Conservation (phyloP, 2,797 vertebrate species). For the Varecia variegata region DNA sequence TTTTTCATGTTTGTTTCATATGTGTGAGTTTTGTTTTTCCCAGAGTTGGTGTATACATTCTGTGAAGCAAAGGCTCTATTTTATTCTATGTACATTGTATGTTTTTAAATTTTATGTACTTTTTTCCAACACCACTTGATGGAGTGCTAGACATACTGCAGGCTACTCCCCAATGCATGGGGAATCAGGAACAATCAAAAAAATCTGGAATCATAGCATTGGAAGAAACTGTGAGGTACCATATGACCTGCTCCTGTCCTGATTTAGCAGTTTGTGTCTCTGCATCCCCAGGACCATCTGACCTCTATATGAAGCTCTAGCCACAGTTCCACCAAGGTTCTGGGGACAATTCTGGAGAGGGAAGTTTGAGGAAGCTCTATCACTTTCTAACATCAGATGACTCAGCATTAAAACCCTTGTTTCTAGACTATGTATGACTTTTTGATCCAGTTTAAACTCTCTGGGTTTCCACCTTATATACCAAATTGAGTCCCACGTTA, state of each 20-base stretch:
- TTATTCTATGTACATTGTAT: neutral
- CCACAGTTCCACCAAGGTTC: neutral
- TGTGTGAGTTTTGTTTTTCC: neutral
- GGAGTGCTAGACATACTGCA: neutral
- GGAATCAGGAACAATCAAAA: neutral
- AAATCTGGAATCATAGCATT: neutral
- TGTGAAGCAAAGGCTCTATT: neutral
- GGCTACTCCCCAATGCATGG: neutral
- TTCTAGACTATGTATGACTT: neutral
- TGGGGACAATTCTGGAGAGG: neutral
- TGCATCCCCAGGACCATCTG: neutral
- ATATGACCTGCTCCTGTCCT: neutral
- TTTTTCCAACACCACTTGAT: neutral
- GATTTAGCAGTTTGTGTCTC: neutral
- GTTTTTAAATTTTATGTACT: neutral
- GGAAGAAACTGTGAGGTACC: neutral
- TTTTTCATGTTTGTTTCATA: neutral
- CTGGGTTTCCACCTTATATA: neutral
- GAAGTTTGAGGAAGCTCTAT: neutral
- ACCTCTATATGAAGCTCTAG: neutral
- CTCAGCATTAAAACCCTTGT: neutral
- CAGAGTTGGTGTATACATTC: neutral
- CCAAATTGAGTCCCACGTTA: neutral
- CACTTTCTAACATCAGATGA: neutral
- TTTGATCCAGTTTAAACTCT: neutral